Evolutionary conservation across 2,888 invertebrate species (phyloP), one percentile per base, ranked within the genome.

Genomic region (Bembecia ichneumoniformis): DNA sequence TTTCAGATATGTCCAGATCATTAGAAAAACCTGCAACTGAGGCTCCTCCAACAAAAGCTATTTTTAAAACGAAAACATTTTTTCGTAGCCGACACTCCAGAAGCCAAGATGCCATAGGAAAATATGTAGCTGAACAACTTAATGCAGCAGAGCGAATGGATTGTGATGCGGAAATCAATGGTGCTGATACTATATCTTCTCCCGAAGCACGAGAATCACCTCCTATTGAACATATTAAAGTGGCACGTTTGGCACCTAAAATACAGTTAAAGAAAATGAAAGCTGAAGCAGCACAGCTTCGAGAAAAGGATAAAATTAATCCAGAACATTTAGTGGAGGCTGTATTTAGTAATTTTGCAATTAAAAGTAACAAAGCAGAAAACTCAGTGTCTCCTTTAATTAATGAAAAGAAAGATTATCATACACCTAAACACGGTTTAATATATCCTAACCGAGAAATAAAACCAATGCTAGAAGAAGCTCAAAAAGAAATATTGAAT

Each of bases 31-130:
- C 61, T 35, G 35, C 56, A 13, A 43, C 55, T 48, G 75, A 81
- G 51, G 54, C 58, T 10, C 71, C 63, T 47, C 74, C 74, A 5
- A 71, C 74, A 40, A 87, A 83, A 70, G 82, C 84, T n/a, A 88
- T 88, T 63, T 88, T 88, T 66, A 88, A 88, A 59, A 88, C 87
- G 0, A 88, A 88, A 72, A 87, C 87, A 45, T 88, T 88, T 87
- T 88, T 88, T 86, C 82, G 88, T 53, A 88, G 87, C 59, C 73
- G 88, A 58, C 88, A 88, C 60, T 87, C 87, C 51, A 79, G 87
- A 68, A 87, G 87, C 60, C 87, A 88, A 68, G 88, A 88, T 63
- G 87, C 86, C 40, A 88, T 88, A 51, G 88, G 84, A 50, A 88
- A 88, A 62, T 88, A 88, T 66, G 86, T 88, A 4, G 86, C 88